Conservation (phyloP, 2,797 vertebrate genomes). For the Arctocebus calabarensis region DNA sequence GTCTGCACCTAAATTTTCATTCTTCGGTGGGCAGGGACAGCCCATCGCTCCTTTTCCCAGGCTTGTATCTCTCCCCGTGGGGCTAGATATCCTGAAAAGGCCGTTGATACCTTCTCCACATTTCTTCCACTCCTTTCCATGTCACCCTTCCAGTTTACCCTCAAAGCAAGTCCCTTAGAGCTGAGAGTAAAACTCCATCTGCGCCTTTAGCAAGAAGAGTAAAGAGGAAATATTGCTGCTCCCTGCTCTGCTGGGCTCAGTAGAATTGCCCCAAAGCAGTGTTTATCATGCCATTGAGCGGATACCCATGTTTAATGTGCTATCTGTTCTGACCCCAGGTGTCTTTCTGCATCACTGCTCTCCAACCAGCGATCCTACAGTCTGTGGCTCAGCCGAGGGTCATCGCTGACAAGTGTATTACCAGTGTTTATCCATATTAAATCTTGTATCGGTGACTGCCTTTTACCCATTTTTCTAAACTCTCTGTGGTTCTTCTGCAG, state of each 20-base stretch:
- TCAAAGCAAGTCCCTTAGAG: conserved; percentile 37
- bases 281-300: conserved; percentile 76
- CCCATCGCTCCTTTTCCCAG: background rate
- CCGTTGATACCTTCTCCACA: background rate
- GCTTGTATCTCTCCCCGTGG: background rate
- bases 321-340: conserved; percentile 76
- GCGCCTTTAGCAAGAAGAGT: conserved; percentile 57
- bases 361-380: background rate
- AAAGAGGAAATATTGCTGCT: conserved; percentile 75
- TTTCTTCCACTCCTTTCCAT: background rate
- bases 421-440: conserved; percentile 79
- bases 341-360: conserved; percentile 75
- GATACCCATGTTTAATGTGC: conserved; percentile 75
- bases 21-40: background rate
- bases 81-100: background rate
- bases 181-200: conserved; percentile 57
- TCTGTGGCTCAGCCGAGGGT: conserved; percentile 61
- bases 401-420: conserved; percentile 79
- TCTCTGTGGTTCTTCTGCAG: conserved; percentile 2
- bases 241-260: conserved; percentile 78
- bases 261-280: conserved; percentile 78
- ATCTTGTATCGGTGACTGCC: conserved; percentile 72
- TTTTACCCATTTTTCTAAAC: conserved; percentile 64
- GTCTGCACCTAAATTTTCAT: background rate
- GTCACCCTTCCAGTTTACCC: conserved; percentile 51